Evolutionary conservation across 2,113 vertebrate genomes (phyloP), one percentile per base, ranked within the genome.

Genomic region (Apodemus sylvaticus): DNA sequence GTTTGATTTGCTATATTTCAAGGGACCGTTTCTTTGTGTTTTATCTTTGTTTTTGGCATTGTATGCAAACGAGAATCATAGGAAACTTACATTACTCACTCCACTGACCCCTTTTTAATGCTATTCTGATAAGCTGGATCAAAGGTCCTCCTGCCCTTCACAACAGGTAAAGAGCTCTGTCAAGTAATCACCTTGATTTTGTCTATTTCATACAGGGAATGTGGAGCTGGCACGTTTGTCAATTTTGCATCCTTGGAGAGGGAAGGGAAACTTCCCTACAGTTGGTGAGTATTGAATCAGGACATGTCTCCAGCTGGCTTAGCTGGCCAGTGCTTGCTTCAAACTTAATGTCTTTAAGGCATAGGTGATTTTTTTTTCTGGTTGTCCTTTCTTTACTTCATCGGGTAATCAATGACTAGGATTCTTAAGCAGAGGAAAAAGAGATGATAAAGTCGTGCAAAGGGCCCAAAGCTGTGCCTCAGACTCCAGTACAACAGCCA

Each of bases 241-340:
- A 99, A 99, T 93, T 99, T 99, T 45, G 99, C 99, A 0, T 99
- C 99, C 1, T 99, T 99, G 81, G 99, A 99, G 93, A 98, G 99
- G 93, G 99, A 99, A 78, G 99, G 99, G 29, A 99, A 99, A 76
- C 99, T 99, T 51, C 99, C 99, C 0, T 99, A 99, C 96, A 99
- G 99, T 86, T 99, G 99, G 99, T 99, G 98, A 97, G 99, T 98
- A 4, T 45, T 86, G 53, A 53, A 89, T 66, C 73, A 58, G 68
- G 97, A 78, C 60, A 88, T 86, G 73, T 22, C 29, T 97, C 22
- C 22, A 45, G 45, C 17, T 5, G 31, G 34, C 36, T 39, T 60
- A 93, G 45, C n/a, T 60, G 2, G 39, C 29, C 29, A 5, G 3
- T 42, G 3, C 53, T 19, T 58, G 36, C 14, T 68, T 39, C 58